A percentile compares a stretch with the other conserved stretches of the same genome.
Conservation (phyloP, 2,797 vertebrate genomes). For the Pterois miles region DNA sequence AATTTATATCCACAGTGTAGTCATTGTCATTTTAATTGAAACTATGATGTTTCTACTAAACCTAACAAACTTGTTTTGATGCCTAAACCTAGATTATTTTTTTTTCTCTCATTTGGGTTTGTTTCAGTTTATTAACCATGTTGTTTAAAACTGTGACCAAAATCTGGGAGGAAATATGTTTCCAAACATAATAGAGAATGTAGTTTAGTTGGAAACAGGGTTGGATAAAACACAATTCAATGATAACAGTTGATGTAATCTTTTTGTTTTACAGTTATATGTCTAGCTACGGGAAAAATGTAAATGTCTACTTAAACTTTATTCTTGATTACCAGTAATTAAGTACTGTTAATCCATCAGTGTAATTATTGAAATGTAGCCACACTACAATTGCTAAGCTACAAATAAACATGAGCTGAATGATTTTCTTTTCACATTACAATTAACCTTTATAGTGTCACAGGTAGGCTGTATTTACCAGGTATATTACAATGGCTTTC, state of each 20-base stretch:
- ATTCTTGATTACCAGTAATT: not conserved
- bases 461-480: not conserved
- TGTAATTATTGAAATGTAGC: not conserved
- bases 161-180: no score
- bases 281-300: not conserved
- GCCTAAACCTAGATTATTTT: no score
- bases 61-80: no score
- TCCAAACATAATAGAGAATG: no score
- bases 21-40: no score
- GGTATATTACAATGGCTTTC: not conserved
- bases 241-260: rapidly evolving
- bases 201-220: no score
- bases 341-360: not conserved
- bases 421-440: not conserved
- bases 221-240: not conserved
- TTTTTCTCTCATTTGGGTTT: no score
- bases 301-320: not conserved
- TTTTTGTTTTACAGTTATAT: not conserved
- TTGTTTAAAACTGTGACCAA: no score
- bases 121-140: rapidly evolving
- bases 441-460: not conserved
- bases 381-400: not conserved
- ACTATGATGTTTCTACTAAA: no score
- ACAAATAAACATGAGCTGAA: not conserved
- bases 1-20: no score